Evolutionary conservation across 2,797 vertebrate species (phyloP).

Genomic region (Sebastes steindachneri): DNA sequence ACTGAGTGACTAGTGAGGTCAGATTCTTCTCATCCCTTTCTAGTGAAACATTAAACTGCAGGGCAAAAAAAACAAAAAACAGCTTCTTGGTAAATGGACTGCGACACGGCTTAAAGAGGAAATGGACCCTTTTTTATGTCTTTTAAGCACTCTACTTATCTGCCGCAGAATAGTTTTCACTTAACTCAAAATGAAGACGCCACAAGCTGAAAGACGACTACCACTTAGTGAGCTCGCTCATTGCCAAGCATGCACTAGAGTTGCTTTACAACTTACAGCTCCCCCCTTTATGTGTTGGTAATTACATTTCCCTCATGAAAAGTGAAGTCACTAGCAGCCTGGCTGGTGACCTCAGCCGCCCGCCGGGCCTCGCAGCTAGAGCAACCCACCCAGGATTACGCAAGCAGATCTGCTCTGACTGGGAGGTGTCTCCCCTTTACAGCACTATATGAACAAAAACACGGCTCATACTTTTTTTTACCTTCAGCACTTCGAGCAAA

Average conservation of each 20-base stretch:
- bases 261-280: slow-evolving; percentile 43
- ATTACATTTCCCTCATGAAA: slow-evolving; percentile 66
- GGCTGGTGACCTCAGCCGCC: slow-evolving; percentile 66
- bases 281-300: slow-evolving; percentile 52
- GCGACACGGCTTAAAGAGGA: slow-evolving; percentile 37
- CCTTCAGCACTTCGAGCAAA: slow-evolving; percentile 28
- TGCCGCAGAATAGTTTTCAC: slow-evolving; percentile 45
- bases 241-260: slow-evolving; percentile 22
- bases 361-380: slow-evolving; percentile 44
- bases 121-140: slow-evolving; percentile 34
- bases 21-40: slow-evolving; percentile 43
- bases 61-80: not conserved
- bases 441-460: slow-evolving; percentile 26
- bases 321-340: slow-evolving; percentile 68
- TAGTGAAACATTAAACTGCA: slow-evolving; percentile 41
- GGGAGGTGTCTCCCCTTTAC: slow-evolving; percentile 53
- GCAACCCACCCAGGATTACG: slow-evolving; percentile 78
- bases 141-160: slow-evolving; percentile 36
- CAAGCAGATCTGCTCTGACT: slow-evolving; percentile 61
- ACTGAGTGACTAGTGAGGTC: slow-evolving; percentile 34
- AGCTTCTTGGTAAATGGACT: slow-evolving; percentile 45
- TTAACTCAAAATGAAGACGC: slow-evolving; percentile 54
- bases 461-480: slow-evolving; percentile 33
- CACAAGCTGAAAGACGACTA: slow-evolving; percentile 48
- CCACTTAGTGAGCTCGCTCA: slow-evolving; percentile 23